These are phyloP conservation scores for Oedothorax gibbosus DNA, from an alignment of 1,140 invertebrate species.

Conservation along the genomic window DNA sequence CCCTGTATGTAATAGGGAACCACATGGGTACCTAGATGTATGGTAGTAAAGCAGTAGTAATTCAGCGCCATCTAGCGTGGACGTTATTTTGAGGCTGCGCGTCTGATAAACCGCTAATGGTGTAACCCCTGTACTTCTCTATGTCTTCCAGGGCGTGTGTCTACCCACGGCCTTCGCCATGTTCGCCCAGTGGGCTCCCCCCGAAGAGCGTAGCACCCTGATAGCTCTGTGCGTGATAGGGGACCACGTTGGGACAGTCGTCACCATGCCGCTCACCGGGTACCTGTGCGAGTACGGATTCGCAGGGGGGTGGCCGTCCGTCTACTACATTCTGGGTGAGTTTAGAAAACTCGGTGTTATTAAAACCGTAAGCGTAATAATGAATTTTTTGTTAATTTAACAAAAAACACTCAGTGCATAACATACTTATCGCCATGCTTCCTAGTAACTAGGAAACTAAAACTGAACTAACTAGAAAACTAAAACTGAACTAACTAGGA, in stretches of 20 bases:
- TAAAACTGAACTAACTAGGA: too few species aligned
- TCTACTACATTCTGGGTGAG: slow-evolving; percentile 79
- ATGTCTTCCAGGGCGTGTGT: slow-evolving; percentile 66
- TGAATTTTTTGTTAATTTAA: too few species aligned
- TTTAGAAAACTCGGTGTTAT: too few species aligned
- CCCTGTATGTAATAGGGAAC: slow-evolving; percentile 61
- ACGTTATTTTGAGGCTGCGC: too few species aligned
- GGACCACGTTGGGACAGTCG: slow-evolving; percentile 66
- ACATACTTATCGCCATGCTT: background rate
- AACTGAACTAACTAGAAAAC: too few species aligned
- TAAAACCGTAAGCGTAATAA: too few species aligned
- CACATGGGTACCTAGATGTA: slow-evolving; percentile 66
- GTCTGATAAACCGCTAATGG: too few species aligned
- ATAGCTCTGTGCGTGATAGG: slow-evolving; percentile 58
- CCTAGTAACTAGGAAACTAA: background rate
- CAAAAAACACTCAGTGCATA: background rate
- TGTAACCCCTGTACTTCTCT: too few species aligned
- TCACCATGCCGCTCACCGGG: slow-evolving; percentile 65
- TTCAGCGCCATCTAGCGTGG: too few species aligned
- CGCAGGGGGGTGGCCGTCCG: slow-evolving; percentile 76
- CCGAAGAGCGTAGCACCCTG: slow-evolving; percentile 52
- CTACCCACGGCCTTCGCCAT: slow-evolving; percentile 67
- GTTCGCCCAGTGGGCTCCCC: slow-evolving; percentile 65
- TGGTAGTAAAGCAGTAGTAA: too few species aligned
- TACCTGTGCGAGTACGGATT: slow-evolving; percentile 66